A percentile compares a stretch with the other conserved stretches of the same genome.
phyloP scores from a whole-genome alignment of 2,888 invertebrate genomes.

The Azorinus chamasolen region DNA sequence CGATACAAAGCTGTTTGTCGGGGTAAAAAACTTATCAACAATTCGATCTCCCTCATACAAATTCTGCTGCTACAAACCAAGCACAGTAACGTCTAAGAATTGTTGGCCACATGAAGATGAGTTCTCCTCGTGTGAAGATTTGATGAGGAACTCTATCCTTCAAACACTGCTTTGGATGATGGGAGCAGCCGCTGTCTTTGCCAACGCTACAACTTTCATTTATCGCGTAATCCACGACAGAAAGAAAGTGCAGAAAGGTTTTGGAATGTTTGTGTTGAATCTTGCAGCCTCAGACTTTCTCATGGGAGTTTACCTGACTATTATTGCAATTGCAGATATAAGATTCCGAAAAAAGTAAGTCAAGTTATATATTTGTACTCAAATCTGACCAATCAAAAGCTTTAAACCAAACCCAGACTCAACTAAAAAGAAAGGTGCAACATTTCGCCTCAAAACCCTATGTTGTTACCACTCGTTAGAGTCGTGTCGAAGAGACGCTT shows the following conservation, averaged over 20 bases:
- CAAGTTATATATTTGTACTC: too few species aligned
- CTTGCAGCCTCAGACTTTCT: slow-evolving; percentile 55
- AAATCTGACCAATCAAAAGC: too few species aligned
- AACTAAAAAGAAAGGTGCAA: too few species aligned
- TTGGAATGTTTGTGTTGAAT: slow-evolving; percentile 57
- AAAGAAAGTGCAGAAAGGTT: slow-evolving; percentile 24
- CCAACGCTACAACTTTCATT: slow-evolving; percentile 59
- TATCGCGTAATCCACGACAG: slow-evolving; percentile 38
- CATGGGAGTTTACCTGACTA: slow-evolving; percentile 46
- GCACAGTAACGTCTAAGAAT: slow-evolving; percentile 49
- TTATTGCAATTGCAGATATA: slow-evolving; percentile 67
- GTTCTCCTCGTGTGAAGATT: slow-evolving; percentile 67
- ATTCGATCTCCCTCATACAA: slow-evolving; percentile 13
- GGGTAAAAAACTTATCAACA: slow-evolving; percentile 3
- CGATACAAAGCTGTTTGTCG: slow-evolving; percentile 12
- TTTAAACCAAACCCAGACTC: too few species aligned
- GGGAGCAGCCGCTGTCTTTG: slow-evolving; percentile 60
- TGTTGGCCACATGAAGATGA: slow-evolving; percentile 53
- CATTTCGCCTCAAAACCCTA: too few species aligned
- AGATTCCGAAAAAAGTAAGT: slow-evolving; percentile 56
- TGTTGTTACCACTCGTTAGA: too few species aligned
- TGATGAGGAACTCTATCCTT: slow-evolving; percentile 62
- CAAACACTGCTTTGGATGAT: slow-evolving; percentile 65
- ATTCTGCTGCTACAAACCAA: slow-evolving; percentile 26
- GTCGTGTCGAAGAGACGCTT: too few species aligned